Evolutionary conservation across 2,797 vertebrate species (phyloP).

Genomic region (Chromobotia macracanthus): DNA sequence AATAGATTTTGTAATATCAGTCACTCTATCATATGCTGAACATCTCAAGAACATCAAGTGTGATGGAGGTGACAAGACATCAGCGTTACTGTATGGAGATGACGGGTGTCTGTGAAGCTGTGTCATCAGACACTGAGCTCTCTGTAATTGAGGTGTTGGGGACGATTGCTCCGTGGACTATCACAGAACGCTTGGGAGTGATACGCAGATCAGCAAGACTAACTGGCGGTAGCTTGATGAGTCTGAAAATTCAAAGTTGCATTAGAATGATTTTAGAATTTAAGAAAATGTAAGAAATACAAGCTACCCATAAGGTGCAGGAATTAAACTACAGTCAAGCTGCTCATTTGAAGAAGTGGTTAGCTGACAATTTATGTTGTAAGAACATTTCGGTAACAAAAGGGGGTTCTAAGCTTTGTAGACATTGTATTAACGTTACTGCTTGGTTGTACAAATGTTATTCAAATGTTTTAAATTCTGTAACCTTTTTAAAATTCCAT

Average conservation of each 20-base stretch:
- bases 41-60: constrained; percentile 9
- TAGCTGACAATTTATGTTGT: too few species aligned
- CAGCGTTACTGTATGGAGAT: constrained; percentile 33
- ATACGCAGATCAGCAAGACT: constrained; percentile 25
- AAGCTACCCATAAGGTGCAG: too few species aligned
- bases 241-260: background rate
- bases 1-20: constrained; percentile 22
- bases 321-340: too few species aligned
- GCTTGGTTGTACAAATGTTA: background rate
- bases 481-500: too few species aligned
- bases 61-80: background rate
- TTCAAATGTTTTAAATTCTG: too few species aligned
- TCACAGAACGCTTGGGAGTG: background rate
- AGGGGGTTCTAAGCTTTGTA: too few species aligned
- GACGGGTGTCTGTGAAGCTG: background rate
- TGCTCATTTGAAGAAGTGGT: too few species aligned
- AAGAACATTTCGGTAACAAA: too few species aligned
- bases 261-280: too few species aligned
- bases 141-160: background rate
- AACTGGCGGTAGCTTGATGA: background rate
- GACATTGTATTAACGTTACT: background rate
- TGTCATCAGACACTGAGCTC: constrained; percentile 2
- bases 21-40: constrained; percentile 38
- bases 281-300: too few species aligned
- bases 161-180: background rate